A percentile compares a stretch with the other conserved stretches of the same genome.
Evolutionary conservation across 64 coral and sea anemone genomes (phyloP).

Genomic region (Porites lutea): DNA sequence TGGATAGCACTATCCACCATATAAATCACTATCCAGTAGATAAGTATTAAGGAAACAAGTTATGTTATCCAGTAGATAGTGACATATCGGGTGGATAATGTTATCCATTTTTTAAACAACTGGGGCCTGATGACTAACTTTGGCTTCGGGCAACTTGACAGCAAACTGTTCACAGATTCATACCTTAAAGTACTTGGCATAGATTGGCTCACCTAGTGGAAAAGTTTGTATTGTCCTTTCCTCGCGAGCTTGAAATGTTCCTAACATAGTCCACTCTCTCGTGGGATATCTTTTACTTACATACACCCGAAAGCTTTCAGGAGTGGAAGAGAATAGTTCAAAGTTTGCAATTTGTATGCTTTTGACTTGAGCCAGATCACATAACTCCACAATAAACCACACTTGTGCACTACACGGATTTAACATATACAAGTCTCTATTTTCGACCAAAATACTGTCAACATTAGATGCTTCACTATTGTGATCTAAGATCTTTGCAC

Average conservation of each 20-base stretch:
- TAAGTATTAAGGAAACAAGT: too few relatives aligned
- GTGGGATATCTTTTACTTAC: conserved; percentile 89
- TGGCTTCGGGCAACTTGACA: too few relatives aligned
- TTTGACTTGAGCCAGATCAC: conserved; percentile 91
- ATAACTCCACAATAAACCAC: conserved; percentile 96
- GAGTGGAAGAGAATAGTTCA: conserved; percentile 53
- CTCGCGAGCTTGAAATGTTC: conserved; percentile 92
- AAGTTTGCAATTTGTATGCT: conserved; percentile 97
- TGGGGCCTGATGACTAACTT: too few relatives aligned
- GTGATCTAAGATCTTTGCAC: conserved; percentile 84
- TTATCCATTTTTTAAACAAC: too few relatives aligned
- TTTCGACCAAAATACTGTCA: conserved; percentile 82
- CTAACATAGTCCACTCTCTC: conserved; percentile 90
- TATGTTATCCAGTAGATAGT: too few relatives aligned
- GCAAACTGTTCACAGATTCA: background rate
- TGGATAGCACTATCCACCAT: too few relatives aligned
- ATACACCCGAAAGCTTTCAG: conserved; percentile 89
- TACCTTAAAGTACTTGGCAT: conserved; percentile 98
- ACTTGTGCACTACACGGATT: conserved; percentile 95
- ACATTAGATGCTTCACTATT: conserved; percentile 88
- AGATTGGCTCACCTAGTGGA: conserved; percentile 94
- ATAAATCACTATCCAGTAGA: too few relatives aligned
- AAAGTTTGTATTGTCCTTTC: conserved; percentile 88
- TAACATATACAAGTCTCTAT: conserved; percentile 94
- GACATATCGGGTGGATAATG: too few relatives aligned